phyloP scores from a whole-genome alignment of 1,140 invertebrate genomes.

The Conopomorpha cramerella region DNA sequence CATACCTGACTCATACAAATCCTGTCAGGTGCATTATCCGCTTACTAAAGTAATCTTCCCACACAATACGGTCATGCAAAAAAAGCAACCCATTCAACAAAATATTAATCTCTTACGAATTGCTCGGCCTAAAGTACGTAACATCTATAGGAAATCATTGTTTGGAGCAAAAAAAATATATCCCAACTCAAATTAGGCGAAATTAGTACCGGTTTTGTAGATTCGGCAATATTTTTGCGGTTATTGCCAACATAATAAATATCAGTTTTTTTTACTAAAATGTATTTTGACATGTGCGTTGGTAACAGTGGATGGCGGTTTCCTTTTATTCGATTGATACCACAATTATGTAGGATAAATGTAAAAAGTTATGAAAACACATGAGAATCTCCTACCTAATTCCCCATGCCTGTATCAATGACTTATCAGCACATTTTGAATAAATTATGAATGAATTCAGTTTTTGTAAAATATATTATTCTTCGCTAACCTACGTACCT shows the following conservation, averaged over 20 bases:
- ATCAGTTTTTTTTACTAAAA: constrained; percentile 20
- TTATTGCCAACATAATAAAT: constrained; percentile 23
- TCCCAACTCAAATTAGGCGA: constrained; percentile 23
- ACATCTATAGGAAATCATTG: too few relatives aligned
- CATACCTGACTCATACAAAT: constrained; percentile 27
- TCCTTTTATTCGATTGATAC: too few relatives aligned
- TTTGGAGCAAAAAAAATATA: constrained; percentile 14
- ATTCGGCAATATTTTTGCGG: constrained; percentile 26
- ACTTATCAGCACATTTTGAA: too few relatives aligned
- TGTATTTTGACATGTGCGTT: constrained; percentile 42
- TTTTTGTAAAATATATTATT: too few relatives aligned
- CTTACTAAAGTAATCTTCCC: constrained; percentile 27
- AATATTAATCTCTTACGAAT: constrained; percentile 35
- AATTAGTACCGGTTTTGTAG: constrained; percentile 7
- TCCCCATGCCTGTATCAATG: too few relatives aligned
- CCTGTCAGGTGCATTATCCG: constrained; percentile 41
- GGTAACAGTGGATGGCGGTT: constrained; percentile 17
- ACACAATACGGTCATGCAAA: constrained; percentile 18
- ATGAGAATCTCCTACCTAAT: too few relatives aligned
- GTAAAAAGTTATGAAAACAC: too few relatives aligned
- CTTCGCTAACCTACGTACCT: too few relatives aligned
- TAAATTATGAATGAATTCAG: too few relatives aligned
- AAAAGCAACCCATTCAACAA: constrained; percentile 35
- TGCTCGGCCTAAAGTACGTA: constrained; percentile 16
- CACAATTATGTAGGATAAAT: too few relatives aligned